Evolutionary conservation across 2,888 invertebrate genomes (phyloP), one percentile per base, ranked within the genome.

Genomic region (Philhelius pedissequus): DNA sequence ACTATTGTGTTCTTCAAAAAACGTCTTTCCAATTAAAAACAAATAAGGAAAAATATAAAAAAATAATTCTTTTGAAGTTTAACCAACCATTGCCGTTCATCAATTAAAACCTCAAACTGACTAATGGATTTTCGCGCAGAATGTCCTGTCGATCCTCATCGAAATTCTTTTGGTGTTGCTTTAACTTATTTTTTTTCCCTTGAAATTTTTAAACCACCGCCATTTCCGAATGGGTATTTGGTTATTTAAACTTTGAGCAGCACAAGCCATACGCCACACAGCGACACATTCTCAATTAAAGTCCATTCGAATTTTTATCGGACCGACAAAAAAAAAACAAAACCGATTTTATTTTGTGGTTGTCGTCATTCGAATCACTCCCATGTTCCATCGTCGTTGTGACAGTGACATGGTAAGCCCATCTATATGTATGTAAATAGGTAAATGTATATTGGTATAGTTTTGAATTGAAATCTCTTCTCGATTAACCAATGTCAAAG

Each of bases 111-210:
- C 60, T 30, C 43, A 38, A 40, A 64, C 43, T 74, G 80, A 74
- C 75, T 69, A 75, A 80, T 80, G 80, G 75, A 69, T 74, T 69
- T 74, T 68, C 43, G n/a, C 32, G 32, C 48, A 62, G 40, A 54
- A 15, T 6, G 35, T 38, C 30, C 56, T 6, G 35, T 38, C 30
- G 48, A 48, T 48, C 32, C 5, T 45, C 18, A 18, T 43, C 48
- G 54, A 48, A 40, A 56, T 52, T 62, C 64, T 40, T 64, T 74
- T 43, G 8, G 45, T 30, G 11, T 50, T 66, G 30, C 4, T 48
- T 25, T 7, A 18, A 13, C 25, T 25, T 35, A 32, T 30, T 54
- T 18, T 54, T 18, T 30, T 32, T 35, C 7, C n/a, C 30, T n/a
- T n/a, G 27, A 20, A 22, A 48, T 64, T 64, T 18, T 30, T 9